phyloP scores from a whole-genome alignment of 2,113 vertebrate genomes.

The Lycaon pictus region DNA sequence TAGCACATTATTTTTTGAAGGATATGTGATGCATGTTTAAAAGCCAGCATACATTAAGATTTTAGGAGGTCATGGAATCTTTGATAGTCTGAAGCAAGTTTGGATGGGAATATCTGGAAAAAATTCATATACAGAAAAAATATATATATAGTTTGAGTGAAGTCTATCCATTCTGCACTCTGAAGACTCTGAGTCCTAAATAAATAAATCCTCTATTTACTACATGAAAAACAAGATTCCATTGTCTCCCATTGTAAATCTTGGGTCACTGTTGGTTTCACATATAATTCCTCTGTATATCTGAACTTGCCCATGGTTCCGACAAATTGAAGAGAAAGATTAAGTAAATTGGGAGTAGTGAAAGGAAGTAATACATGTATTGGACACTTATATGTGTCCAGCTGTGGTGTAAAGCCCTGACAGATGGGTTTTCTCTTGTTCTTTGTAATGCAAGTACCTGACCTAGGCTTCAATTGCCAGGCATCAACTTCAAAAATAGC shows the following conservation, averaged over 20 bases:
- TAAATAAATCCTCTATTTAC: not conserved
- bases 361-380: conserved; percentile 3
- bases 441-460: not conserved
- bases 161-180: not conserved
- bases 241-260: not conserved
- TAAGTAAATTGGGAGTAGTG: not conserved
- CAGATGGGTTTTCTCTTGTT: not conserved
- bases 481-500: not conserved
- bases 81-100: conserved; percentile 16
- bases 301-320: not conserved
- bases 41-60: not conserved
- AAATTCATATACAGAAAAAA: not conserved
- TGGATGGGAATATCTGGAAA: not conserved
- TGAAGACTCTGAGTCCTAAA: not conserved
- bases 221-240: not conserved
- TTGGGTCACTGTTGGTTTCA: not conserved
- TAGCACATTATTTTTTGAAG: not conserved
- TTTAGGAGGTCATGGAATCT: not conserved
- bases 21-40: not conserved
- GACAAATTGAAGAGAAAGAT: not conserved
- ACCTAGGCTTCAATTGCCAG: not conserved
- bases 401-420: not conserved
- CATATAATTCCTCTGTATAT: conserved; percentile 23
- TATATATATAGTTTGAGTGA: not conserved
- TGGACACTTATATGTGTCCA: not conserved